Evolutionary conservation across 2,113 vertebrate genomes (phyloP).

Genomic region (Pimephales promelas): DNA sequence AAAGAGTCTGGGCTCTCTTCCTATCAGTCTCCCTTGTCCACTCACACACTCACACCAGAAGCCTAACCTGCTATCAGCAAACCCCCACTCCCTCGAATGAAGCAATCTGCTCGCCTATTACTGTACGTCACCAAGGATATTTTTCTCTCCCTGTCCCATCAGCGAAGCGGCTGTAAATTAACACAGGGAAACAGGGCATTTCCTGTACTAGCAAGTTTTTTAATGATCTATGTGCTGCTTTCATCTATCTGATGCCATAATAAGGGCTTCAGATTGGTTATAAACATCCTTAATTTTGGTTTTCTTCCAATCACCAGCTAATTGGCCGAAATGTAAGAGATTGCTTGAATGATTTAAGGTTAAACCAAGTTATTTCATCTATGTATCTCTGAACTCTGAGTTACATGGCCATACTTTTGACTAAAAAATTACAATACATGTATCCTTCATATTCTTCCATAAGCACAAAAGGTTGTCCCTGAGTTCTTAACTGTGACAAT

Average conservation of each 20-base stretch:
- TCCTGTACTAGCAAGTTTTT: slow-evolving; percentile 9
- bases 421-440: not conserved
- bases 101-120: slow-evolving; percentile 44
- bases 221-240: slow-evolving; percentile 36
- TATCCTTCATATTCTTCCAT: not conserved
- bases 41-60: slow-evolving; percentile 20
- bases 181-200: slow-evolving; percentile 1
- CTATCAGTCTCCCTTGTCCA: slow-evolving; percentile 29
- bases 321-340: not conserved
- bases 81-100: slow-evolving; percentile 10
- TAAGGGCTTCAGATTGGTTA: not conserved
- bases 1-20: slow-evolving; percentile 22
- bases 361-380: not conserved
- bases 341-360: not conserved
- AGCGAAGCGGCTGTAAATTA: not conserved
- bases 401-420: not conserved
- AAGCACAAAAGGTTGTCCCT: not conserved
- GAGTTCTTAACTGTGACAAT: not conserved
- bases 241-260: slow-evolving; percentile 14
- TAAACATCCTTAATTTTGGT: not conserved
- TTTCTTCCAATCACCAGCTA: not conserved
- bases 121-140: slow-evolving; percentile 37
- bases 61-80: slow-evolving; percentile 22
- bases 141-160: slow-evolving; percentile 13
- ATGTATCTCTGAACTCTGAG: not conserved